Conservation (phyloP, 2,888 invertebrate species). For the Acrobasis repandana region DNA sequence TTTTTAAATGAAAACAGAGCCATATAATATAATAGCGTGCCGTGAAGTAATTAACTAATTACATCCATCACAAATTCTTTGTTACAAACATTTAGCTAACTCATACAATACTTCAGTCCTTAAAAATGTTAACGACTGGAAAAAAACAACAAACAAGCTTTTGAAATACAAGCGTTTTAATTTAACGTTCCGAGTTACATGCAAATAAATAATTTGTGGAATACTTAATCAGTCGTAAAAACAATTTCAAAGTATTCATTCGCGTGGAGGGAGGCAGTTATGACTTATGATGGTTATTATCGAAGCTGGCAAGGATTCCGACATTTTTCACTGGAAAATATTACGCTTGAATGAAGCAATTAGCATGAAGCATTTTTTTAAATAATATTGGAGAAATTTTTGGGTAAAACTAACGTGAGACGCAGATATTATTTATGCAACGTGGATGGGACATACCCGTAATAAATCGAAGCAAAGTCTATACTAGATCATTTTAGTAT, state of each 20-base stretch:
- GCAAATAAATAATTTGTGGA: conserved; percentile 13
- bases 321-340: not conserved
- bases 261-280: conserved; percentile 8
- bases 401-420: no score
- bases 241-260: not conserved
- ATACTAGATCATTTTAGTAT: no score
- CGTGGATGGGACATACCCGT: no score
- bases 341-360: not conserved
- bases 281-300: conserved; percentile 5
- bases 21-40: no score
- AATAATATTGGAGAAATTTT: no score
- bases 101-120: not conserved
- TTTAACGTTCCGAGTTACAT: not conserved
- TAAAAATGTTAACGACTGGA: not conserved
- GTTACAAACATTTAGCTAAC: not conserved
- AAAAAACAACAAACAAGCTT: not conserved
- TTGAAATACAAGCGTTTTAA: not conserved
- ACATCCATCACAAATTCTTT: not conserved
- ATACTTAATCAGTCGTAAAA: not conserved
- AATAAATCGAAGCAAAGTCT: no score
- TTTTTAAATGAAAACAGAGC: no score
- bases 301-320: not conserved
- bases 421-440: no score
- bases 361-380: not conserved
- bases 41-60: no score